Evolutionary conservation across 2,797 vertebrate genomes (phyloP), one percentile per base, ranked within the genome.

Genomic region (Tokudaia muenninki): DNA sequence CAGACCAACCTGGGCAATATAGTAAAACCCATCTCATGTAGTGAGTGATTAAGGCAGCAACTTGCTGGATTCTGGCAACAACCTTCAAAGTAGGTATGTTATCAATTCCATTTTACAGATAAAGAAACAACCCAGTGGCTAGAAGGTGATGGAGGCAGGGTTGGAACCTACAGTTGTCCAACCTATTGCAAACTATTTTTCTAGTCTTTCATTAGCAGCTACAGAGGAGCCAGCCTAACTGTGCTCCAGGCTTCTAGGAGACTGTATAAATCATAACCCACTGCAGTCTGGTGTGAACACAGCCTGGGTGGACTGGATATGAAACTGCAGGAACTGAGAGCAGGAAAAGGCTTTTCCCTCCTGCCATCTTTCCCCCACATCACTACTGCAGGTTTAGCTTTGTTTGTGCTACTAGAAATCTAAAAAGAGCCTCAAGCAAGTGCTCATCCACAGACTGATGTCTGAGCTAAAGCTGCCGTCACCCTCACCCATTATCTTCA

Each of bases 71-170:
- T 11, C 13, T 82, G 87, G 52, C 84, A 59, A 21, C n/a, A 52
- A 12, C 31, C 31, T 79, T 57, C 50, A 11, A 91, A 65, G 50
- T 26, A 22, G 47, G 13, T 57, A 3, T 75, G 1, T 59, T n/a
- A 31, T 34, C 63, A 72, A 59, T 4, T n/a, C 34, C 47, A 37
- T 70, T 90, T 86, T 57, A 89, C 86, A 95, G 92, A 89, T 41
- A 75, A 74, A 90, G 91, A 94, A 78, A 72, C 41, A 22, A 72
- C 22, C 26, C 44, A 13, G 65, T n/a, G 19, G 3, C 37, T 44
- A 10, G 63, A 44, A 63, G n/a, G 55, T 37, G 41, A 17, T 1
- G 7, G 50, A 37, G 61, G 24, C 55, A 29, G 9, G 50, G 47
- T 24, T 21, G 34, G 67, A 84, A 59, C 91, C 59, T 22, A 12